Evolutionary conservation across 2,888 invertebrate genomes (phyloP).

Genomic region (Dasysyrphus tricinctus): DNA sequence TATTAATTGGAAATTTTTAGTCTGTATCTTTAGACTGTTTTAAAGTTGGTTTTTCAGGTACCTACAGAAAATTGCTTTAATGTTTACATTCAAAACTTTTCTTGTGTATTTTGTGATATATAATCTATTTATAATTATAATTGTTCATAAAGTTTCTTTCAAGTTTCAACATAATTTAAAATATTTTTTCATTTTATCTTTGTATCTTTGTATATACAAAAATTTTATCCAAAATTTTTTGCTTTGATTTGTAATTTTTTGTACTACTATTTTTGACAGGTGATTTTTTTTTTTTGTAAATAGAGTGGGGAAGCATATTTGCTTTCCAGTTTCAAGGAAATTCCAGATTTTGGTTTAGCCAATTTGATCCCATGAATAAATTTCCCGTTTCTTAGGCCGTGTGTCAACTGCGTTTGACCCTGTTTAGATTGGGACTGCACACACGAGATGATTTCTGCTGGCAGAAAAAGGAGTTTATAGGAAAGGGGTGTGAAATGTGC

Average conservation of each 20-base stretch:
- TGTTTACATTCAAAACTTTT: not conserved
- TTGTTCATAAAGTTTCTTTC: too few relatives aligned
- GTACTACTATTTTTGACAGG: not conserved
- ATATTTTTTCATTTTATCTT: not conserved
- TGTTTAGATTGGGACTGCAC: too few relatives aligned
- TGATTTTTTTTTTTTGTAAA: constrained; percentile 6
- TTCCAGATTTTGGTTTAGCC: too few relatives aligned
- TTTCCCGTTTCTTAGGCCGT: too few relatives aligned
- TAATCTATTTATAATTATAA: too few relatives aligned
- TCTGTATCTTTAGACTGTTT: not conserved
- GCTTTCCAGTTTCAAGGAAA: not conserved
- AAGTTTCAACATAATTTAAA: too few relatives aligned
- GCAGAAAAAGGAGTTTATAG: too few relatives aligned
- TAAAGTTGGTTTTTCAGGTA: not conserved
- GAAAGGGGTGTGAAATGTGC: too few relatives aligned
- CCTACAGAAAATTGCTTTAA: not conserved
- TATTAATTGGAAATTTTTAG: not conserved
- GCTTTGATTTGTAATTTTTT: not conserved
- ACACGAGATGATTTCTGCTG: too few relatives aligned
- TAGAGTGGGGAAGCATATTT: not conserved
- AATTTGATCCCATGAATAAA: too few relatives aligned
- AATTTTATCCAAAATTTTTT: not conserved
- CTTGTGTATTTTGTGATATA: not conserved
- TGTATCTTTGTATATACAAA: too few relatives aligned
- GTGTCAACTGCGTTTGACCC: too few relatives aligned